Percentiles rank a stretch among this genome's conserved stretches.
Conservation (phyloP, 2,113 vertebrate species). For the Mola mola region DNA sequence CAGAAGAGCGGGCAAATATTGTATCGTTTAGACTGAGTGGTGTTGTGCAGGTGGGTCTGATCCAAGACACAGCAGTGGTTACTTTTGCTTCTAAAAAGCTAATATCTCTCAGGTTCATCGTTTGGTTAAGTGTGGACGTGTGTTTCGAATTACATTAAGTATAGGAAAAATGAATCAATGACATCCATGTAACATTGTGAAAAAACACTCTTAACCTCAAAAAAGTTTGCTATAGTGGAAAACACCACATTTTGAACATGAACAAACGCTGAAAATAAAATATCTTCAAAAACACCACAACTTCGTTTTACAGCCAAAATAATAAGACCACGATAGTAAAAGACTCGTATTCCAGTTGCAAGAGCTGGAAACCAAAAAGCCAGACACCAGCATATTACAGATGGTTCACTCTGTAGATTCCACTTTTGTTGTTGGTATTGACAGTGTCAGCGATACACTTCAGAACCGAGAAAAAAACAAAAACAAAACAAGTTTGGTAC, state of each 20-base stretch:
- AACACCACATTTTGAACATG: slow-evolving; percentile 48
- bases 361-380: slow-evolving; percentile 20
- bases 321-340: slow-evolving; percentile 53
- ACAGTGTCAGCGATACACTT: slow-evolving; percentile 18
- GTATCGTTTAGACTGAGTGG: slow-evolving; percentile 13
- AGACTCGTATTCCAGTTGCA: slow-evolving; percentile 61
- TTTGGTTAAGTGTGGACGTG: slow-evolving; percentile 31
- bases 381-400: slow-evolving; percentile 33
- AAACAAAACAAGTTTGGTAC: slow-evolving; percentile 19
- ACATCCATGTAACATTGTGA: slow-evolving; percentile 48
- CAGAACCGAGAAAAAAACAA: slow-evolving; percentile 6
- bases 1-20: slow-evolving; percentile 19
- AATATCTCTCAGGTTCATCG: slow-evolving; percentile 15
- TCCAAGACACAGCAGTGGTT: slow-evolving; percentile 21
- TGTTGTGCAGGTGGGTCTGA: slow-evolving; percentile 7
- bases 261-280: slow-evolving; percentile 49
- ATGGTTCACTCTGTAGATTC: slow-evolving; percentile 14
- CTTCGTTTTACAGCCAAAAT: slow-evolving; percentile 53
- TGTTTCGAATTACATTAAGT: slow-evolving; percentile 34
- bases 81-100: slow-evolving; percentile 7
- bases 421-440: slow-evolving; percentile 13
- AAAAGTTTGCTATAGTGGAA: slow-evolving; percentile 22
- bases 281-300: slow-evolving; percentile 54
- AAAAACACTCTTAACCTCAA: slow-evolving; percentile 12
- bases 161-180: slow-evolving; percentile 41